Base-by-base conservation (phyloP, 2,888 invertebrate genomes). In the Drosophila paramelanica region DNA sequence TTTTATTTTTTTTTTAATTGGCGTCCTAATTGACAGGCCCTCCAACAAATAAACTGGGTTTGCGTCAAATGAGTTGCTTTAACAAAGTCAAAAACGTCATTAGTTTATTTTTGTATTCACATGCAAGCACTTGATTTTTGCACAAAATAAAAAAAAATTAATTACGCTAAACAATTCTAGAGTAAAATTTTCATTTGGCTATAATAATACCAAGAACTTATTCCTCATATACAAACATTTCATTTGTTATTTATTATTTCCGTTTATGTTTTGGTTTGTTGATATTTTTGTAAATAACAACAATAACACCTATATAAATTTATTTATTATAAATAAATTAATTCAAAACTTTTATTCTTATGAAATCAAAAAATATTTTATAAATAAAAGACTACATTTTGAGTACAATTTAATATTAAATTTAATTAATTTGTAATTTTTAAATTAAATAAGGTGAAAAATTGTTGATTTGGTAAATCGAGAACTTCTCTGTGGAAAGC, bases 1-100 rank as follows among this genome's bases (percentile, higher is more conserved):
- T 36, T 43, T 23, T 31, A 38, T 14, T 33, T 36, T 31, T 3
- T 31, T 7, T 17, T 10, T 7, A 49, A 17, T 14, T 10, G 11
- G 20, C 42, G 10, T 51, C 20, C 56, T 33, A 36, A 65, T 39
- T 50, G 73, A 52, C 67, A 49, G 55, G 47, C 53, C 69, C 64
- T 39, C 39, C 13, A 50, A 20, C 39, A 49, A 58, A 23, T n/a
- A 25, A 39, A n/a, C 39, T 39, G 43, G 41, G 23, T 33, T 39
- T 41, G 10, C 23, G 47, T 23, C 27, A 58, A 50, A 45, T 51
- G 8, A 6, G 14, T 13, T 49, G 33, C 11, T 11, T 14, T 5
- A 33, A 33, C 17, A 4, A 57, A 20, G 46, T 25, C 20, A 3
- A 27, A 20, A 58, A 36, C 27, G 27, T 57, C 39, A 56, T 42